Conservation (phyloP, 2,888 invertebrate species). For the Cryptocephalus moraei region DNA sequence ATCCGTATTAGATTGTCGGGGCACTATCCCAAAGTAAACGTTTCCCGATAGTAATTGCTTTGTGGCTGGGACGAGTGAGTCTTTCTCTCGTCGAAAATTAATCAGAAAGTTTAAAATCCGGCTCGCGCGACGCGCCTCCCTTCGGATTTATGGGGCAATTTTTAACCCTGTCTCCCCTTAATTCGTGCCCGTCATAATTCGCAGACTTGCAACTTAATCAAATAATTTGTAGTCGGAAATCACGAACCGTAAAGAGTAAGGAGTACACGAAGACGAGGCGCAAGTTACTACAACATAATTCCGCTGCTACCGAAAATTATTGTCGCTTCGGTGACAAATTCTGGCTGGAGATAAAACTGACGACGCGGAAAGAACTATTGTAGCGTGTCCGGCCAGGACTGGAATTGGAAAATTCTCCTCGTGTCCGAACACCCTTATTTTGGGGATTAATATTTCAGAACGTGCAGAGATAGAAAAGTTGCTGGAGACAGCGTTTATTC, state of each 20-base stretch:
- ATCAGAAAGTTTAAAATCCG: too few species aligned
- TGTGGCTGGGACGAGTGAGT: too few species aligned
- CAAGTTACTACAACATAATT: neutral
- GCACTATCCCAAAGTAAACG: too few species aligned
- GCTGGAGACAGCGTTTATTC: too few species aligned
- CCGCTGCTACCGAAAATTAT: constrained; percentile 22
- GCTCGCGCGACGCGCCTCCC: too few species aligned
- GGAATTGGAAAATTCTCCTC: neutral
- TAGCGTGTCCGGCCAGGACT: constrained; percentile 3
- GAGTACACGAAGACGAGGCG: constrained; percentile 4
- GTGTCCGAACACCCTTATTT: too few species aligned
- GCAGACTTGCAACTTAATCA: constrained; percentile 13
- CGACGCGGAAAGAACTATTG: constrained; percentile 28
- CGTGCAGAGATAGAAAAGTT: too few species aligned
- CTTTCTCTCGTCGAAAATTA: too few species aligned
- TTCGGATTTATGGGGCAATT: too few species aligned
- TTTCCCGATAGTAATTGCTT: too few species aligned
- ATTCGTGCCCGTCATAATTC: constrained; percentile 12
- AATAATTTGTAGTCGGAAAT: constrained; percentile 20
- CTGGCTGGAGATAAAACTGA: constrained; percentile 28
- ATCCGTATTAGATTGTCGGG: too few species aligned
- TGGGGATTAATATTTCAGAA: too few species aligned
- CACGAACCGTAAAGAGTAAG: constrained; percentile 18
- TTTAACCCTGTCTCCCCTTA: constrained; percentile 1
- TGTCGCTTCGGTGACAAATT: constrained; percentile 31